Conservation (phyloP, 1,140 invertebrate species). For the Drosophila burlai region DNA sequence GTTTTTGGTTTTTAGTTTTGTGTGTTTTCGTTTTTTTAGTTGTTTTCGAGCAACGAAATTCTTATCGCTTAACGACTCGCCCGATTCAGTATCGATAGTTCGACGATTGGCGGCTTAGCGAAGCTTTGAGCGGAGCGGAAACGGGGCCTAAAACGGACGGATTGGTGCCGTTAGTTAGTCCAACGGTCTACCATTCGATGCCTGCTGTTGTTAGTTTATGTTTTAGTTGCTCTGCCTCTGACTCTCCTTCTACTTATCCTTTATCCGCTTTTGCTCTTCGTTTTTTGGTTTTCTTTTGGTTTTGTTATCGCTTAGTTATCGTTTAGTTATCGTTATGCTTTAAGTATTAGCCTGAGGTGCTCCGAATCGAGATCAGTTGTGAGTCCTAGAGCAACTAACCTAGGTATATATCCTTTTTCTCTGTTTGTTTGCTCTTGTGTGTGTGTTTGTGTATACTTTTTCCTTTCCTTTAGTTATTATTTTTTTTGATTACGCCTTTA, state of each 20-base stretch:
- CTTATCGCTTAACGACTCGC: conserved; percentile 27
- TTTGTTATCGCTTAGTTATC: conserved; percentile 34
- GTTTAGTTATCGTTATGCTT: conserved; percentile 48
- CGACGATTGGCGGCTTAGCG: conserved; percentile 20
- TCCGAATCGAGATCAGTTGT: conserved; percentile 51
- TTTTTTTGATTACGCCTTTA: conserved; percentile 71
- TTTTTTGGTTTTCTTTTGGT: conserved; percentile 19
- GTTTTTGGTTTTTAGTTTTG: neutral
- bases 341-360: conserved; percentile 53
- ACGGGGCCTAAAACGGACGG: conserved; percentile 57
- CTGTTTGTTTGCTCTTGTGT: neutral
- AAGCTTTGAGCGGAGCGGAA: conserved; percentile 35
- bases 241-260: neutral
- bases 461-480: conserved; percentile 1
- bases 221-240: conserved; percentile 4
- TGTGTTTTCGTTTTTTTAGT: neutral
- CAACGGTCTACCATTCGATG: conserved; percentile 54
- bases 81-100: conserved; percentile 19
- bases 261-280: neutral
- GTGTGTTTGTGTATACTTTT: conserved; percentile 7
- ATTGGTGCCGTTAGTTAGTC: conserved; percentile 40
- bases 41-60: conserved; percentile 27
- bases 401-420: conserved; percentile 18
- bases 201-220: conserved; percentile 39
- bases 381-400: conserved; percentile 36